Percentiles rank a stretch among this genome's conserved stretches.
phyloP scores from a whole-genome alignment of 2,888 invertebrate genomes.

The Loripinus fragilis region DNA sequence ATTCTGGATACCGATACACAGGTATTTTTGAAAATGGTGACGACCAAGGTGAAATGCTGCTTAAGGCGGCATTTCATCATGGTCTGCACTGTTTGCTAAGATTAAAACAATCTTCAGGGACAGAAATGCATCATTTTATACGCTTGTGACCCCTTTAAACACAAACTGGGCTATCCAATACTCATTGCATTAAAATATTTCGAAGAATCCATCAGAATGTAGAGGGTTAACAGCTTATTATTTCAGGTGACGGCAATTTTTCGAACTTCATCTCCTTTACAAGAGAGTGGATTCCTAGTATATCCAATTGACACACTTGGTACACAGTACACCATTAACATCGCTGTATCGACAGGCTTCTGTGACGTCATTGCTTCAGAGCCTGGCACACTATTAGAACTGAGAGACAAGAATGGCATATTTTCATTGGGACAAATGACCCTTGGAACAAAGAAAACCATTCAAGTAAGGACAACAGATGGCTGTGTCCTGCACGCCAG shows the following conservation, averaged over 20 bases:
- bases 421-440: not conserved
- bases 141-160: too few species aligned
- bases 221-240: too few species aligned
- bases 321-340: not conserved
- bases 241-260: not conserved
- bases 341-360: not conserved
- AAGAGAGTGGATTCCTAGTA: not conserved
- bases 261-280: not conserved
- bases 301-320: not conserved
- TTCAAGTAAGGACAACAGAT: not conserved
- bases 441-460: not conserved
- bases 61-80: too few species aligned
- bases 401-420: not conserved
- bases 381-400: not conserved
- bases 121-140: too few species aligned
- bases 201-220: too few species aligned
- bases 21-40: too few species aligned
- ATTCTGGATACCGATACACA: too few species aligned
- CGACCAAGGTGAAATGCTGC: too few species aligned
- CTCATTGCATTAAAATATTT: too few species aligned
- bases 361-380: not conserved
- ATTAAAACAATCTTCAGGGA: too few species aligned
- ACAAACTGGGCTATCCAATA: too few species aligned
- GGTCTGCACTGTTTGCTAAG: too few species aligned
- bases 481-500: constrained; percentile 31